Evolutionary conservation across 2,113 vertebrate species (phyloP), one percentile per base, ranked within the genome.

Genomic region (Paramisgurnus dabryanus): DNA sequence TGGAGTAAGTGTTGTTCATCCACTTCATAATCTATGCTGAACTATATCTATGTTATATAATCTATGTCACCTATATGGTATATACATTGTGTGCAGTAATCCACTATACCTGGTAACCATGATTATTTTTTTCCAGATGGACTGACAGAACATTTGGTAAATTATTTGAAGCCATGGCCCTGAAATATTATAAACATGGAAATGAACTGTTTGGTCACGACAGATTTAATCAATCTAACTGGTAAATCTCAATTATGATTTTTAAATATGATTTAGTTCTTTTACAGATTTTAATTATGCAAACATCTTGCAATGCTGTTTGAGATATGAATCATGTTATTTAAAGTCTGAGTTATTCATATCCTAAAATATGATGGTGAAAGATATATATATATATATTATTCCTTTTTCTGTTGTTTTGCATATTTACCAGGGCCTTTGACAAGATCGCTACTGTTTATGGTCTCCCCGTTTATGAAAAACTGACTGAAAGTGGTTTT

Each of bases 381-480:
- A 47, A 47, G 45, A 47, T 9, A 47, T 47, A 7, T 22, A 47
- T 47, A 7, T 22, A 22, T 47, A 47, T 47, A 4, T 47, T 9
- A 47, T 47, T 47, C 2, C 45, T 11, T 50, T 50, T 50, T 50
- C 10, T 9, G 0, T 40, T 55, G 7, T 18, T 66, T 9, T 64
- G 4, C 3, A 18, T 12, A 2, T 78, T 68, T n/a, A 9, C 6
- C 50, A 79, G 77, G 66, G 57, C 67, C 15, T 12, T 70, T 8
- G 9, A 3, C 6, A 49, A 49, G 3, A 27, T 55, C 27, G 0
- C 15, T 5, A 9, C 5, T 12, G 5, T 60, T 63, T 45, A 13
- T 45, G 17, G 12, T 41, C n/a, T 60, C 49, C 55, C 57, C 12
- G 58, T 79, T 40, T 79, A 7, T 60, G 27, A 70, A 79, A 63